Evolutionary conservation across 2,888 invertebrate genomes (phyloP).

Genomic region (Andrena haemorrhoa): DNA sequence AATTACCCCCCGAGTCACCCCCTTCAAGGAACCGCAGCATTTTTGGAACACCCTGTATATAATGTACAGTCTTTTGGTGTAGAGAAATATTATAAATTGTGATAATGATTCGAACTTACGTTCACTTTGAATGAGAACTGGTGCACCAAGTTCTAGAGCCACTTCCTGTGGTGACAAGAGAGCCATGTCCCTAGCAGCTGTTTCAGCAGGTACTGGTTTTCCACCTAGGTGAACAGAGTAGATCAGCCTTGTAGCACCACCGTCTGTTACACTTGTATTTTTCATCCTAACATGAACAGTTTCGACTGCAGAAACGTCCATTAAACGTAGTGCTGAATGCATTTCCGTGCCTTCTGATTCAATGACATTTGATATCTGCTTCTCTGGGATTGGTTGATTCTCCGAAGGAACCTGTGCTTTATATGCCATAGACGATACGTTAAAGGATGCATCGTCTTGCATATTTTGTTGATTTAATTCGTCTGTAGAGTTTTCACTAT

Average conservation of each 20-base stretch:
- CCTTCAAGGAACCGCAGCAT: no score
- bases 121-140: conserved; percentile 93
- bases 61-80: background rate
- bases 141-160: conserved; percentile 90
- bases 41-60: no score
- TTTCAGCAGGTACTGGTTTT: conserved; percentile 91
- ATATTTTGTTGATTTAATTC: background rate
- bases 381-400: background rate
- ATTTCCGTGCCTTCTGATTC: background rate
- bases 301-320: conserved; percentile 58
- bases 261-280: conserved; percentile 78
- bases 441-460: conserved; percentile 1
- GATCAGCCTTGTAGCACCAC: conserved; percentile 86
- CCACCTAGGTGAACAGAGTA: conserved; percentile 93
- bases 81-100: background rate
- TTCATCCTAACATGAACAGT: conserved; percentile 83
- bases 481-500: conserved; percentile 1
- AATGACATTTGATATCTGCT: conserved; percentile 1
- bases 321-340: conserved; percentile 59
- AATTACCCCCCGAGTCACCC: no score
- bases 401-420: background rate
- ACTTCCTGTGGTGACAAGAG: conserved; percentile 92
- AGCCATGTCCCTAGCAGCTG: conserved; percentile 93
- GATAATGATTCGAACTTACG: conserved; percentile 87
- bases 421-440: conserved; percentile 6